Conservation (phyloP, 2,888 invertebrate species). For the Embidobia sp. region DNA sequence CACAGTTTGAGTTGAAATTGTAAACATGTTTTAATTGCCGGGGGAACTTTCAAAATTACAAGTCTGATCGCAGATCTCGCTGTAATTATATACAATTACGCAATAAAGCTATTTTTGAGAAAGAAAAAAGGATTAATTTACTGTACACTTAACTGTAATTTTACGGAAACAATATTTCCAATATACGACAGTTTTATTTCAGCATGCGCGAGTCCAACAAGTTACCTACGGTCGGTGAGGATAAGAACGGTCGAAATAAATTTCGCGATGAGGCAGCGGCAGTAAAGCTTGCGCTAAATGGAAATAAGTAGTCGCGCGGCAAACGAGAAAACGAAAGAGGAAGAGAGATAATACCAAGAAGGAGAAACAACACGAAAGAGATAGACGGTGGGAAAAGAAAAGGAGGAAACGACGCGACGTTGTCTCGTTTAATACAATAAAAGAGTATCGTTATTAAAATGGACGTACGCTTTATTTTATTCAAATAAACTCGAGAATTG, state of each 20-base stretch:
- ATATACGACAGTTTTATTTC: slow-evolving; percentile 43
- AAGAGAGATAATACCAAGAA: not conserved
- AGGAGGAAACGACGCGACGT: no score
- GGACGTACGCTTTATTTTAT: no score
- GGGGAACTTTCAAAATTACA: no score
- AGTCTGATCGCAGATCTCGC: no score
- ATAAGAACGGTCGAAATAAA: slow-evolving; percentile 66
- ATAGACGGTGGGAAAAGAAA: not conserved
- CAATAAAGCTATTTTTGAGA: not conserved
- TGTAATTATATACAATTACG: no score
- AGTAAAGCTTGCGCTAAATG: slow-evolving; percentile 63
- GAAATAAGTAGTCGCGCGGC: slow-evolving; percentile 50
- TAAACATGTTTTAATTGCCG: no score
- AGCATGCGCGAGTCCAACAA: slow-evolving; percentile 20
- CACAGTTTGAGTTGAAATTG: no score
- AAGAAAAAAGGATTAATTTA: slow-evolving; percentile 1
- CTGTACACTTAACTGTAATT: slow-evolving; percentile 16
- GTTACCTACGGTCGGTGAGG: slow-evolving; percentile 53
- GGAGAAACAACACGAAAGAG: not conserved
- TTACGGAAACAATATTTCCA: slow-evolving; percentile 35
- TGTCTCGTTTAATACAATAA: no score
- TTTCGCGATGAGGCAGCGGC: slow-evolving; percentile 63
- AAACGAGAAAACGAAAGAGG: slow-evolving; percentile 21
- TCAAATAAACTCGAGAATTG: no score
- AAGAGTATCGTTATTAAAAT: no score